A percentile compares a stretch with the other conserved stretches of the same genome.
Evolutionary conservation across 2,797 vertebrate genomes (phyloP).

Genomic region (Centropyge bicolor): DNA sequence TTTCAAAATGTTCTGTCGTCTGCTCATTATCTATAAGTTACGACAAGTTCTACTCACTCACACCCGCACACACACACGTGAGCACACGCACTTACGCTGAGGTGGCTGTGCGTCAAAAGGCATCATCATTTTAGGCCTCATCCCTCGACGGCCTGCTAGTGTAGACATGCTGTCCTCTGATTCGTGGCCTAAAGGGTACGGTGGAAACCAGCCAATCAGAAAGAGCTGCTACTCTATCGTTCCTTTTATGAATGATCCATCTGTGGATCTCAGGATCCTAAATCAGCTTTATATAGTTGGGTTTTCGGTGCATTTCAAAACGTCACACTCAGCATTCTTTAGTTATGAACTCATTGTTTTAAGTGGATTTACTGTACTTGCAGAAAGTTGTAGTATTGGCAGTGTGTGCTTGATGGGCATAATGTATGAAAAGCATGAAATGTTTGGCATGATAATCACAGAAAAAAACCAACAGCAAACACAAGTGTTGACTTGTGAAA

Average conservation of each 20-base stretch:
- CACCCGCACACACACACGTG: conserved; percentile 6
- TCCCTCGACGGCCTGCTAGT: conserved; percentile 94
- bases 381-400: background rate
- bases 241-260: conserved; percentile 25
- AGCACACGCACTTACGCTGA: conserved; percentile 92
- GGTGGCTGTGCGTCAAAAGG: conserved; percentile 98
- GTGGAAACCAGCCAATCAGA: conserved; percentile 85
- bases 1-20: conserved; percentile 66
- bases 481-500: conserved; percentile 34
- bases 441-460: conserved; percentile 68
- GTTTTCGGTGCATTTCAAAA: conserved; percentile 33
- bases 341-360: background rate
- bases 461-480: conserved; percentile 34
- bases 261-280: conserved; percentile 11
- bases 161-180: conserved; percentile 99
- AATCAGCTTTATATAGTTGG: background rate
- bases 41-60: background rate
- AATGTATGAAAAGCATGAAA: conserved; percentile 77
- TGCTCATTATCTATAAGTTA: background rate
- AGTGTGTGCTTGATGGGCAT: conserved; percentile 25
- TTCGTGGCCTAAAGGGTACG: conserved; percentile 93
- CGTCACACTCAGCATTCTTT: background rate
- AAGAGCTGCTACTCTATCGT: conserved; percentile 46
- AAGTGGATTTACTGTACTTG: conserved; percentile 7
- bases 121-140: conserved; percentile 99